These are phyloP conservation scores for Mastomys coucha DNA, from an alignment of 2,113 vertebrate genomes.

Conservation along the genomic window DNA sequence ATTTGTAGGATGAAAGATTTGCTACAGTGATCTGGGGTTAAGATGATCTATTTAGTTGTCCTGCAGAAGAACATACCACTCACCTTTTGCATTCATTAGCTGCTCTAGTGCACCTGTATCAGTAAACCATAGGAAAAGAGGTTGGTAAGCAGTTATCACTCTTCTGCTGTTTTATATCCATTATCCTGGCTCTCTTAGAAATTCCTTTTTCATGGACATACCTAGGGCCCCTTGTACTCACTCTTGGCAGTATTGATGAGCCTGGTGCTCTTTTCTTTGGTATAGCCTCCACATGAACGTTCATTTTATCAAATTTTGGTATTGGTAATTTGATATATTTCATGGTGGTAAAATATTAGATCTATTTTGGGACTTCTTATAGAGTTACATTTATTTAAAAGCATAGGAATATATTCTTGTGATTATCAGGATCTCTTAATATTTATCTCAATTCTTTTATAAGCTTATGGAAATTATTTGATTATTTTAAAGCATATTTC, in stretches of 20 bases:
- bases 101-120: slow-evolving; percentile 79
- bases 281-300: slow-evolving; percentile 83
- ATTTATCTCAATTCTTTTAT: slow-evolving; percentile 90
- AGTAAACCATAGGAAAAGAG: slow-evolving; percentile 78
- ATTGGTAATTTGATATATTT: slow-evolving; percentile 83
- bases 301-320: slow-evolving; percentile 83
- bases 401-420: slow-evolving; percentile 85
- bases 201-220: slow-evolving; percentile 78
- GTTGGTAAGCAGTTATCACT: slow-evolving; percentile 75
- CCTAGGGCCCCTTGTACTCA: slow-evolving; percentile 66
- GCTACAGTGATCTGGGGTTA: slow-evolving; percentile 60
- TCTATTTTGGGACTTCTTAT: slow-evolving; percentile 82
- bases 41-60: slow-evolving; percentile 47
- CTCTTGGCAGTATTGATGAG: slow-evolving; percentile 73
- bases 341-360: slow-evolving; percentile 81
- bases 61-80: slow-evolving; percentile 78
- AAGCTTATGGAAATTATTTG: slow-evolving; percentile 90
- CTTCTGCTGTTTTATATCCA: slow-evolving; percentile 71
- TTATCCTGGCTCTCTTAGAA: slow-evolving; percentile 75
- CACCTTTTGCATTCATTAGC: slow-evolving; percentile 84
- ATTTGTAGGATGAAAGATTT: slow-evolving; percentile 67
- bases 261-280: slow-evolving; percentile 79
- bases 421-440: slow-evolving; percentile 86
- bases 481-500: slow-evolving; percentile 89
- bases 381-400: slow-evolving; percentile 82